Evolutionary conservation across 2,113 vertebrate genomes (phyloP), one percentile per base, ranked within the genome.

Genomic region (Sylvietta virens): DNA sequence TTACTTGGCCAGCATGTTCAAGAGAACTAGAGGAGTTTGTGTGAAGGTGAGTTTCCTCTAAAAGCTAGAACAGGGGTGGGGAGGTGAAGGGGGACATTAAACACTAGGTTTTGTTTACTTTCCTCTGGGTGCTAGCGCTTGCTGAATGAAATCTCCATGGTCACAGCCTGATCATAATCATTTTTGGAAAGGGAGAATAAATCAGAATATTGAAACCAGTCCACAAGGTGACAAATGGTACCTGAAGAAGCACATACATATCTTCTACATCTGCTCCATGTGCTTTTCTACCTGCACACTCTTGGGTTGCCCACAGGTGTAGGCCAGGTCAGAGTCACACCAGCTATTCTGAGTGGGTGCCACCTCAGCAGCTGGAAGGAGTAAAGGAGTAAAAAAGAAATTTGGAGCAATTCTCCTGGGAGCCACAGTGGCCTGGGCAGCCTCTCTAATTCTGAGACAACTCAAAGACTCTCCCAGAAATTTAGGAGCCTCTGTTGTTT

Each of bases 401-500:
- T 54, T 62, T 58, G 54, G 30, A 66, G 5, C 14, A 31, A 78
- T 47, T 61, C 15, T 66, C 5, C 1, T 2, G 3, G 30, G 11
- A 81, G 17, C 51, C 28, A 37, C 80, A 60, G 86, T 16, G 15
- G 27, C 60, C 61, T 88, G 64, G 42, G 28, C 54, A 88, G 48
- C 69, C 37, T 79, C 61, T 71, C 19, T 53, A 89, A 71, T 67
- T 61, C 51, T 39, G 20, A 85, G 89, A 61, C 39, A 33, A 27
- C 48, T 78, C 62, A 48, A 61, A 88, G 71, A 39, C 44, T 93
- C 57, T 69, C 51, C 27, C 51, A 94, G 86, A 93, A 86, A 92
- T 86, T 70, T 62, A 90, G 83, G 51, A 94, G 65, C 33, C 82
- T 95, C 81, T 94, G 56, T 92, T 88, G 18, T 94, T 94, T 91